Evolutionary conservation across 1,140 invertebrate species (phyloP), one percentile per base, ranked within the genome.

Genomic region (Tetramorium parvispinum): DNA sequence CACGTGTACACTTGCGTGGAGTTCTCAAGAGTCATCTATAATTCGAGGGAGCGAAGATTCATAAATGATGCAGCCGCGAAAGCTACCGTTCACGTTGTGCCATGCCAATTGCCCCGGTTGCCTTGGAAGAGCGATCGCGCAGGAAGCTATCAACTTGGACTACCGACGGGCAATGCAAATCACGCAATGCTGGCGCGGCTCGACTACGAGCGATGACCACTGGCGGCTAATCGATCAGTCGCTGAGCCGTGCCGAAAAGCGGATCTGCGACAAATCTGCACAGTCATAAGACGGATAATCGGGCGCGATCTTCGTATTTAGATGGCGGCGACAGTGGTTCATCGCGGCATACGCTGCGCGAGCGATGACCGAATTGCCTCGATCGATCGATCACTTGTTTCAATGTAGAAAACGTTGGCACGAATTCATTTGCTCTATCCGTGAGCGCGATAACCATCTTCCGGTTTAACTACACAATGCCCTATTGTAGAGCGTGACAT

Each of bases 111-210:
- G 43, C n/a, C 13, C 24, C 40, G 68, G 8, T 83, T 21, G 32
- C 18, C 55, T 13, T 18, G n/a, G 24, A 82, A 83, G 40, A 73
- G 40, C n/a, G 68, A 61, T 59, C 32, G 66, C 66, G 21, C 27
- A 49, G 43, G 79, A 59, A 83, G 53, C 61, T 51, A 66, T 59
- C 79, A 61, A 75, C 53, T 75, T 71, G 18, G 3, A 18, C 55
- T 61, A 10, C 40, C 13, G 21, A 59, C 37, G 27, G 7, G 40
- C 70, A 92, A 32, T 93, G 91, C 89, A 91, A 93, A 93, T 93
- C 91, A 91, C 86, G 91, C 91, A 89, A 89, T 57, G 55, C 78
- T 68, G 85, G 68, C 78, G 68, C 70, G 82, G 70, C 49, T 63
- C 66, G 51, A 18, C 65, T 75, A 86, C 53, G 57, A 59, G 43